These are phyloP conservation scores for Aspidapion aeneum DNA, from an alignment of 2,888 invertebrate genomes.

Conservation along the genomic window DNA sequence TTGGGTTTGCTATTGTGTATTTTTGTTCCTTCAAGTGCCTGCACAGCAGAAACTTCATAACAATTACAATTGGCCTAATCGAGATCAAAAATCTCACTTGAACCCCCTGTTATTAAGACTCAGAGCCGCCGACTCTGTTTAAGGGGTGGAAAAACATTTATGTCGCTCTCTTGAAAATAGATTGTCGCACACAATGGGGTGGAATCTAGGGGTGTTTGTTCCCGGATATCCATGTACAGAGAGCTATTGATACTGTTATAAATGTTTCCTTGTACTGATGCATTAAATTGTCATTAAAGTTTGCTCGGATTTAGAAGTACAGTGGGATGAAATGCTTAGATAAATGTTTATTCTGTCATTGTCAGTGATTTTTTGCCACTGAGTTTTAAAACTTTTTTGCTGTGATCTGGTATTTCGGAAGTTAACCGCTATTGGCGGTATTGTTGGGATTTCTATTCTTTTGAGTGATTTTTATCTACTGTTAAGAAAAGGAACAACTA, in stretches of 20 bases:
- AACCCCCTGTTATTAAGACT: not conserved
- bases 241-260: conserved; percentile 27
- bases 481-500: too few relatives aligned
- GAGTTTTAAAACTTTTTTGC: too few relatives aligned
- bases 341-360: not conserved
- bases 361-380: too few relatives aligned
- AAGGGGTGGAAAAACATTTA: not conserved
- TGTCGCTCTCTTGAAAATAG: not conserved
- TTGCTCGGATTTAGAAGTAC: not conserved
- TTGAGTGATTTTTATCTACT: too few relatives aligned
- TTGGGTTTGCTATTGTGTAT: not conserved
- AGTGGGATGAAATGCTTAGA: not conserved
- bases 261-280: conserved; percentile 8
- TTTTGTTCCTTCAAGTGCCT: not conserved
- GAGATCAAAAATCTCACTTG: not conserved
- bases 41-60: not conserved
- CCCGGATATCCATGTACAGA: conserved; percentile 30
- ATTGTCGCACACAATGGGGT: not conserved
- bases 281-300: conserved; percentile 3
- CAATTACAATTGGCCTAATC: not conserved
- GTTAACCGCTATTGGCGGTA: too few relatives aligned
- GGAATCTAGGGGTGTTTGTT: conserved; percentile 31
- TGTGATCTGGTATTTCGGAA: too few relatives aligned
- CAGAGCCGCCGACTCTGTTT: not conserved
- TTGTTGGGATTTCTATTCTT: too few relatives aligned